phyloP scores from a whole-genome alignment of 1,140 invertebrate species.

The Manduca sexta region DNA sequence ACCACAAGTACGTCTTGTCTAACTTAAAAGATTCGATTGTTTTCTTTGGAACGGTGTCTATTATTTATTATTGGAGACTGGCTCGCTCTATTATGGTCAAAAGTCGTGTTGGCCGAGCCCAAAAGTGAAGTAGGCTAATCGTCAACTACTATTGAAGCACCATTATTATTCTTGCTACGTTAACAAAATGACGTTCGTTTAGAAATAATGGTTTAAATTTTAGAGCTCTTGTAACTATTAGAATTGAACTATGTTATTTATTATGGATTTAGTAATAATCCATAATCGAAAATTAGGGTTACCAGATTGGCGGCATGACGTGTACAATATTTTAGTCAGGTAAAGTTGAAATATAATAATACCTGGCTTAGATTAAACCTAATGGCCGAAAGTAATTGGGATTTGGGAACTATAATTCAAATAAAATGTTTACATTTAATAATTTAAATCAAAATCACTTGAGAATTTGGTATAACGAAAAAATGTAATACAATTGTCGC shows the following conservation, averaged over 20 bases:
- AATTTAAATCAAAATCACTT: too few species aligned
- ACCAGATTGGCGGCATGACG: too few species aligned
- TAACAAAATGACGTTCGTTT: conserved; percentile 49
- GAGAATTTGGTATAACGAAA: too few species aligned
- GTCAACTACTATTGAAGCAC: conserved; percentile 52
- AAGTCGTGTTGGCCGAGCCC: conserved; percentile 42
- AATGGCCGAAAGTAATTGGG: too few species aligned
- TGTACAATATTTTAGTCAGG: too few species aligned
- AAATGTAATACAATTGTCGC: too few species aligned
- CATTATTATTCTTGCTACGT: conserved; percentile 34
- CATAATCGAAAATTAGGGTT: neutral
- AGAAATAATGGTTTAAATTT: conserved; percentile 12
- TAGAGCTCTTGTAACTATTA: too few species aligned
- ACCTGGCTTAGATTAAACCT: too few species aligned
- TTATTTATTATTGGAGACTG: conserved; percentile 36
- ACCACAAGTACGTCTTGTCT: conserved; percentile 32
- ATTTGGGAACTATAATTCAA: too few species aligned
- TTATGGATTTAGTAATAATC: neutral
- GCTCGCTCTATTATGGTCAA: conserved; percentile 41
- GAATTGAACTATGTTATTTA: conserved; percentile 11
- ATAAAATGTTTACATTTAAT: too few species aligned
- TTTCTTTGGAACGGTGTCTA: conserved; percentile 9
- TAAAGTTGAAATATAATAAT: too few species aligned
- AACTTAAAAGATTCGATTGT: conserved; percentile 48
- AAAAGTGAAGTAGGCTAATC: conserved; percentile 50